Conservation (phyloP, 2,888 invertebrate species). For the Ormia ochracea region DNA sequence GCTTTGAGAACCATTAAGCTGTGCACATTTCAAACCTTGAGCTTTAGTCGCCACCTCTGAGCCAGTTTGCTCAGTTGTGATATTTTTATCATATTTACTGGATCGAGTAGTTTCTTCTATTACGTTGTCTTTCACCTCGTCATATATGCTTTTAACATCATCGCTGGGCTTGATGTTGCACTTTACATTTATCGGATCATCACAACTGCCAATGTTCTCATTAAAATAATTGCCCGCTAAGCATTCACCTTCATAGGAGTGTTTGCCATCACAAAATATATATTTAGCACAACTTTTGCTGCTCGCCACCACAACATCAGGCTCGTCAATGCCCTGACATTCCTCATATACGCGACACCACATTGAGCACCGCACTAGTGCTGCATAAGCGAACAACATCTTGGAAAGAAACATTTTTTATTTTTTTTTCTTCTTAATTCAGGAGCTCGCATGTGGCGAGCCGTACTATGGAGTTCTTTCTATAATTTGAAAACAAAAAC, state of each 20-base stretch:
- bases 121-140: constrained; percentile 4
- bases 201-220: constrained; percentile 64
- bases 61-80: not conserved
- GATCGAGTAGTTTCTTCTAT: not conserved
- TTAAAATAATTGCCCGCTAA: constrained; percentile 66
- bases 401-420: not conserved
- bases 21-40: constrained; percentile 58
- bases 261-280: constrained; percentile 68
- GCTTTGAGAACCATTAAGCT: constrained; percentile 46
- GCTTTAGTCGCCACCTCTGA: not conserved
- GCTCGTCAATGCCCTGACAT: constrained; percentile 53
- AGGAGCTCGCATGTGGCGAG: not conserved
- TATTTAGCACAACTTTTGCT: constrained; percentile 67
- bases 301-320: constrained; percentile 65
- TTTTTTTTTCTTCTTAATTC: not conserved
- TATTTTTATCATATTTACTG: not conserved
- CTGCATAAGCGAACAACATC: not conserved
- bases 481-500: not conserved
- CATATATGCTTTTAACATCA: constrained; percentile 41
- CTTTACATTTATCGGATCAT: constrained; percentile 59
- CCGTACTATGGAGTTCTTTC: not conserved
- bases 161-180: constrained; percentile 49
- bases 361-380: not conserved
- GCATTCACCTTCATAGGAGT: constrained; percentile 69
- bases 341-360: constrained; percentile 55